Evolutionary conservation across 2,888 invertebrate species (phyloP), one percentile per base, ranked within the genome.

Genomic region (Hypomecis atomaria): DNA sequence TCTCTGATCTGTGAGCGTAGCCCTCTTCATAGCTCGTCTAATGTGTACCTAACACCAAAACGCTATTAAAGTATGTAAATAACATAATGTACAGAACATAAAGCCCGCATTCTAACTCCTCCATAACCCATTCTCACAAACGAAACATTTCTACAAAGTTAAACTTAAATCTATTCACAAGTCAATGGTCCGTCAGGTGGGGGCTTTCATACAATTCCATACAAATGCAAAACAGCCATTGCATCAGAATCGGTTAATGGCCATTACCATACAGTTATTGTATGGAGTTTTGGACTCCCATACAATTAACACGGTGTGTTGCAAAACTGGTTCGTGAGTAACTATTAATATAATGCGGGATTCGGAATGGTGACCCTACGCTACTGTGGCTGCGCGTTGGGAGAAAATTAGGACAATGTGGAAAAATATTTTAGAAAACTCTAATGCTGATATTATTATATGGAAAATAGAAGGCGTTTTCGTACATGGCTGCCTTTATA

Each of bases 291-390:
- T 52, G 62, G 57, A 64, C 69, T 62, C 49, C 65, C 67, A 64
- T 71, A 66, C 70, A 71, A 68, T 71, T 71, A 68, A 63, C 70
- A 47, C 71, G 55, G 69, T 60, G 34, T 70, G 71, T 66, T 62
- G 73, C 73, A 61, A 70, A 70, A 73, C 73, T 66, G 65, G 73
- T 67, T 70, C 66, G 65, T 71, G 66, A 64, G 61, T 63, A 67
- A 61, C 67, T 64, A 64, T 59, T 67, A 65, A 70, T 70, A 65
- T 66, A 65, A 66, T 43, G 66, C 57, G 60, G 64, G 66, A 66
- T 66, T 66, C 50, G 56, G 62, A 67, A 67, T 72, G 43, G 69
- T 66, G 66, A 67, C 69, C 72, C 69, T 50, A 48, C 7, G 47
- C 7, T 52, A 50, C 33, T 60, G 70, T 66, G 60, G 10, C 65